phyloP scores from a whole-genome alignment of 2,113 vertebrate genomes.

The Pteropus alecto region DNA sequence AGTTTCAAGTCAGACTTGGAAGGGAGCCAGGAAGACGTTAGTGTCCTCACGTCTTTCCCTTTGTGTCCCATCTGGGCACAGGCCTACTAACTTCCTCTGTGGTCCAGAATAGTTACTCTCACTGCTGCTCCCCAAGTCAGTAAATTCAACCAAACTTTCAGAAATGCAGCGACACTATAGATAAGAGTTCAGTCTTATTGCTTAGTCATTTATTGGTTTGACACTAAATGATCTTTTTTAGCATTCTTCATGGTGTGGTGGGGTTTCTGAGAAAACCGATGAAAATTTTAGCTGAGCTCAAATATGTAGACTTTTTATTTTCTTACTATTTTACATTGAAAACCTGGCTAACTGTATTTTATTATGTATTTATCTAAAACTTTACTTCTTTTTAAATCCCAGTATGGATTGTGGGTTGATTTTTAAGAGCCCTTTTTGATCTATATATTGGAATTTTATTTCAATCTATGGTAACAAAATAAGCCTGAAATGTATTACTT shows the following conservation, averaged over 20 bases:
- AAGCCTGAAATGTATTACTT: conserved; percentile 8
- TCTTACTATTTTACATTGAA: neutral
- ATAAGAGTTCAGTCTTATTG: neutral
- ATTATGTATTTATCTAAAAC: neutral
- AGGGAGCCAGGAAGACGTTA: neutral
- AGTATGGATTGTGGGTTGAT: neutral
- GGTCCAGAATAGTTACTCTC: neutral
- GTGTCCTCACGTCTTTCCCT: neutral
- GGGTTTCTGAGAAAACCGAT: neutral
- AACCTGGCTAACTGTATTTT: neutral
- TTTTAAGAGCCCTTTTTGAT: conserved; percentile 28
- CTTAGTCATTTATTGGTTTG: neutral
- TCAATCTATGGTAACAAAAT: conserved; percentile 23
- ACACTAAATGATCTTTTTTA: neutral
- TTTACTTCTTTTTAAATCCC: neutral
- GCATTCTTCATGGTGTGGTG: neutral
- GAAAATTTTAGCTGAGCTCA: neutral
- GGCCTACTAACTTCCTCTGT: neutral
- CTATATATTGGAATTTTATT: conserved; percentile 18
- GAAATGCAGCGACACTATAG: neutral
- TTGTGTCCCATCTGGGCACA: neutral
- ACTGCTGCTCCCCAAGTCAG: neutral
- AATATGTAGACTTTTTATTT: neutral
- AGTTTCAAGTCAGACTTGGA: neutral
- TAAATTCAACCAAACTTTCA: neutral